Conservation (phyloP, 2,113 vertebrate species). For the Desmodus rotundus region DNA sequence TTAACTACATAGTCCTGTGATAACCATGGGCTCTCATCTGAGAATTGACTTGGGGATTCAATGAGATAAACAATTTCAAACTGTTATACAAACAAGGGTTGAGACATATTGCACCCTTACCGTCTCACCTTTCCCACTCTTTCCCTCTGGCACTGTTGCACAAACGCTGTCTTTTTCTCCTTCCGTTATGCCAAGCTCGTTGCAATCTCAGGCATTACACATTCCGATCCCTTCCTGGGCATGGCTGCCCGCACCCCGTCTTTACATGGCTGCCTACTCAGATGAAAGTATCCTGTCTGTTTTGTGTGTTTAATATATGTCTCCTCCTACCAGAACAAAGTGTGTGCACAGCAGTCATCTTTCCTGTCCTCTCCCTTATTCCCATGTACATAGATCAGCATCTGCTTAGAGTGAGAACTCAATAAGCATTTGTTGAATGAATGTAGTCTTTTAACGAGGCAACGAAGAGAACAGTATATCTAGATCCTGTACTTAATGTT, state of each 20-base stretch:
- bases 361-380: neutral
- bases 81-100: neutral
- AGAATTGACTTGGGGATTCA: neutral
- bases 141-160: neutral
- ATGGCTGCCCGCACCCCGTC: fast-evolving
- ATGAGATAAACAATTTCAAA: neutral
- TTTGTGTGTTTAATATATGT: neutral
- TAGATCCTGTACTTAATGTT: neutral
- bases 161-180: neutral
- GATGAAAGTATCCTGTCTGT: neutral
- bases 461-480: neutral
- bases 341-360: neutral
- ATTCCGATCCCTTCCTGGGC: neutral
- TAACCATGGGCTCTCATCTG: neutral
- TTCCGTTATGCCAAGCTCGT: neutral
- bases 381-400: neutral
- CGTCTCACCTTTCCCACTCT: neutral
- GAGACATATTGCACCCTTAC: neutral
- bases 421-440: neutral
- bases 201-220: neutral
- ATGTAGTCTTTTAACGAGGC: neutral
- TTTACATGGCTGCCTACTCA: neutral
- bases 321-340: neutral
- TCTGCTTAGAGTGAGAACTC: neutral
- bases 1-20: neutral